A percentile compares a stretch with the other conserved stretches of the same genome.
Conservation (phyloP, 2,888 invertebrate genomes). For the Apotomis capreana region DNA sequence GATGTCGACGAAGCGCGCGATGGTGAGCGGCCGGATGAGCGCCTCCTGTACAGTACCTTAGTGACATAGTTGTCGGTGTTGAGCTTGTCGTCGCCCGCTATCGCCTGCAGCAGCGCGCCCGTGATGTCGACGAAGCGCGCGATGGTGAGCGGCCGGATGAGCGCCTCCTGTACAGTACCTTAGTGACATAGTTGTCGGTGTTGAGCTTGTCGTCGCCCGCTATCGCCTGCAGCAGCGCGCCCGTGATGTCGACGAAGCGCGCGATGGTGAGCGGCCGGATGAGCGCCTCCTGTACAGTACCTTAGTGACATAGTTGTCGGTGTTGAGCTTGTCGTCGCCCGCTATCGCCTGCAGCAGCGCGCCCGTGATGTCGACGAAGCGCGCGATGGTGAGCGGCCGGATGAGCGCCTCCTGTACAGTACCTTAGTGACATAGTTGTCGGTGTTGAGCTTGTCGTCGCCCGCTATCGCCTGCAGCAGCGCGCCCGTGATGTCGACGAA, state of each 20-base stretch:
- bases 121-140: background rate
- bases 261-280: background rate
- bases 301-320: background rate
- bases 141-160: background rate
- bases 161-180: background rate
- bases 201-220: background rate
- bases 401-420: background rate
- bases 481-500: constrained; percentile 2
- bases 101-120: background rate
- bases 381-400: constrained; percentile 1
- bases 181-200: background rate
- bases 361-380: constrained; percentile 1
- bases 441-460: background rate
- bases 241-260: background rate
- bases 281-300: background rate
- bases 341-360: background rate
- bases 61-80: background rate
- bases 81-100: background rate
- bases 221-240: background rate
- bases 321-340: background rate
- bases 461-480: background rate
- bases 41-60: background rate
- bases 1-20: background rate
- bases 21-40: background rate
- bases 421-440: constrained; percentile 8